Evolutionary conservation across 2,113 vertebrate species (phyloP), one percentile per base, ranked within the genome.

Genomic region (Rissa tridactyla): DNA sequence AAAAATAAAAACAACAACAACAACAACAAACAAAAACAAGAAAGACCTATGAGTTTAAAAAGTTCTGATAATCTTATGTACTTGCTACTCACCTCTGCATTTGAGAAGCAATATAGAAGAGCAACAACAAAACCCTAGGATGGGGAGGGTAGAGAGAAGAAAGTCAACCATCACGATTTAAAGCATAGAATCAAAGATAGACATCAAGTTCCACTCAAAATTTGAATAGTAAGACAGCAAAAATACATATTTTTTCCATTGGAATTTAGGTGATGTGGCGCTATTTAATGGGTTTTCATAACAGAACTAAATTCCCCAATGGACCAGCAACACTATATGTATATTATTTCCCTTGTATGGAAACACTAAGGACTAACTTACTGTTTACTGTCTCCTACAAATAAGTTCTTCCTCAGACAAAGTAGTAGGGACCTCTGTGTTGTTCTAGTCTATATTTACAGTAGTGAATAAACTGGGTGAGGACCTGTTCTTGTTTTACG

Each of bases 101-200:
- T 98, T 79, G 97, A 97, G 94, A 98, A 98, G 71, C 98, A 98
- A 65, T 98, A 98, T 1, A 98, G 84, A 38, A 98, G 95, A 64
- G 97, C 97, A 0, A 98, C 98, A 69, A 98, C 90, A 88, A 98
- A 98, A 38, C 98, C 98, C 98, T 98, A 55, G 47, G 30, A 80
- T 25, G 60, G 30, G 16, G 23, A 86, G 3, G 17, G 6, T 6
- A 91, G 8, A 30, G 46, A 73, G 19, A 77, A 57, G 47, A 68
- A 81, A n/a, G 38, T 3, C 29, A 72, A 23, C 4, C 17, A 13
- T 21, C 60, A 40, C 9, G 5, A 38, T 79, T 55, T 85, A n/a
- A 69, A 68, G 36, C 34, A 49, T 2, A 40, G 22, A 84, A 70
- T 60, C 42, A 44, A 12, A 61, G 6, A 20, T 20, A 77, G 15